Conservation (phyloP, 2,113 vertebrate species). For the Mustela lutreola region DNA sequence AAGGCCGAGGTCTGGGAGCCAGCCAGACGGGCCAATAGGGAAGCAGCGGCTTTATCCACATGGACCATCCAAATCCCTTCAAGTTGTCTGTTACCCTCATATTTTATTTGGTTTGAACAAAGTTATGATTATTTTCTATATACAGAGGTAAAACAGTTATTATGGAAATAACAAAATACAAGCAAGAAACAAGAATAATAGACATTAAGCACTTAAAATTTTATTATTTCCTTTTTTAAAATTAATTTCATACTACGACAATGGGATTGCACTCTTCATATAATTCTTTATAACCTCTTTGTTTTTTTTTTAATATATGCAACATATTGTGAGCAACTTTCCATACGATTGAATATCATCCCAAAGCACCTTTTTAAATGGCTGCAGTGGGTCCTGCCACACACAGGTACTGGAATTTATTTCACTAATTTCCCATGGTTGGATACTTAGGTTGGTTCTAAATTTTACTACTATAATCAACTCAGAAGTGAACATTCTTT, state of each 20-base stretch:
- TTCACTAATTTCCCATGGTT: background rate
- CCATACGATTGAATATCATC: background rate
- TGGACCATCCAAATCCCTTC: fast-evolving
- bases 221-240: background rate
- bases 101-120: slow-evolving; percentile 30
- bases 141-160: background rate
- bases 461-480: background rate
- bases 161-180: background rate
- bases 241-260: background rate
- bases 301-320: background rate
- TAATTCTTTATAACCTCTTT: background rate
- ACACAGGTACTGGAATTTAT: slow-evolving; percentile 12
- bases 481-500: slow-evolving; percentile 31
- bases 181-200: background rate
- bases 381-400: fast-evolving
- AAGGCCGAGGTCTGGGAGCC: background rate
- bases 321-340: slow-evolving; percentile 19
- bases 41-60: fast-evolving
- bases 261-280: background rate
- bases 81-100: background rate
- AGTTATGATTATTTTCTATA: background rate
- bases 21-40: fast-evolving
- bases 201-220: background rate
- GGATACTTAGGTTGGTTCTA: background rate
- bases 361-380: slow-evolving; percentile 27